phyloP scores from a whole-genome alignment of 2,888 invertebrate genomes.

The Hyposoter didymator region DNA sequence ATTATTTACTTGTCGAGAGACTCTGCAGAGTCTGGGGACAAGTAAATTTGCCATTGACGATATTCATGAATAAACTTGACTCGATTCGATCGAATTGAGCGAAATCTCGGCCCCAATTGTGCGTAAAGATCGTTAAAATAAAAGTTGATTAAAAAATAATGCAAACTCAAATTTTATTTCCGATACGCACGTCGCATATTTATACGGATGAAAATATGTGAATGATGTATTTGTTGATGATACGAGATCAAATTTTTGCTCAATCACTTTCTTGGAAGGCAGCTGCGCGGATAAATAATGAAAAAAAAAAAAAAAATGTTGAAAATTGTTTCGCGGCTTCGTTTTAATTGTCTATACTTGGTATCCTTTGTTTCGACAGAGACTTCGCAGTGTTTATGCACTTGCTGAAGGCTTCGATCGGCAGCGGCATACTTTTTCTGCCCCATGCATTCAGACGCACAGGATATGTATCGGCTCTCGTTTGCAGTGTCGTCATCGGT shows the following conservation, averaged over 20 bases:
- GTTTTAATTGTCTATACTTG: constrained; percentile 4
- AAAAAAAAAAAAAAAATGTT: neutral
- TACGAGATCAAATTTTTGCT: constrained; percentile 15
- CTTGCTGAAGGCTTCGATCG: constrained; percentile 95
- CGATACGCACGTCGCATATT: neutral
- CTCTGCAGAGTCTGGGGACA: too few relatives aligned
- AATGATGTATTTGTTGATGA: constrained; percentile 29
- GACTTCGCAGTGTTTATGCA: constrained; percentile 93
- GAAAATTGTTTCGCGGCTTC: neutral
- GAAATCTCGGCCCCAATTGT: neutral
- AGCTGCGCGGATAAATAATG: constrained; percentile 38
- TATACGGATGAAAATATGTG: constrained; percentile 20
- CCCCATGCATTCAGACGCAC: constrained; percentile 94
- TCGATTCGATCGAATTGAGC: neutral
- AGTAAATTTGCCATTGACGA: neutral
- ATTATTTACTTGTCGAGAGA: neutral
- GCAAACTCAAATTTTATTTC: neutral
- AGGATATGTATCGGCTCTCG: constrained; percentile 90
- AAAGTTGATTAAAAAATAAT: neutral
- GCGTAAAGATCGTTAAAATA: neutral
- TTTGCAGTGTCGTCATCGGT: constrained; percentile 92
- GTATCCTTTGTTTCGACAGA: constrained; percentile 83
- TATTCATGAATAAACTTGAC: neutral
- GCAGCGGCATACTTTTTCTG: constrained; percentile 95
- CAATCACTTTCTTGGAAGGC: constrained; percentile 22